A percentile compares a stretch with the other conserved stretches of the same genome.
Conservation (phyloP, 2,797 vertebrate genomes). For the Apodemus agrarius region DNA sequence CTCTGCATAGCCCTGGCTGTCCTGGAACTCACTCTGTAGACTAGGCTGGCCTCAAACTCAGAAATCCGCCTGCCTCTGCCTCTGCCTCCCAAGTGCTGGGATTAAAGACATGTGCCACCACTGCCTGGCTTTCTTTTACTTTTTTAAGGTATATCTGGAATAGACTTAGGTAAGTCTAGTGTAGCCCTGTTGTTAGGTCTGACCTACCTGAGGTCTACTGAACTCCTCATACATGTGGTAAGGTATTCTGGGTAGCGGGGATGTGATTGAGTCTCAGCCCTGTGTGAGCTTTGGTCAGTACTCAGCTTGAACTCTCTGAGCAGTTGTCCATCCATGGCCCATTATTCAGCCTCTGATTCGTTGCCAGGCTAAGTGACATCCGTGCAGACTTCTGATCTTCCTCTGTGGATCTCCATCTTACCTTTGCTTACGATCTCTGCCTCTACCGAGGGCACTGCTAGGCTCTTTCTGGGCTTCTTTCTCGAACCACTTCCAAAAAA, state of each 20-base stretch:
- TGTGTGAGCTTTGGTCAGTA: neutral
- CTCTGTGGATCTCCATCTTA: neutral
- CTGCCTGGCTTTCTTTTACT: neutral
- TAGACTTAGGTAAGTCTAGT: neutral
- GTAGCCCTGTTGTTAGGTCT: neutral
- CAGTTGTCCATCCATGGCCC: neutral
- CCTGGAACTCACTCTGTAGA: too few relatives aligned
- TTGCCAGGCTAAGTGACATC: neutral
- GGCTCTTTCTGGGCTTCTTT: neutral
- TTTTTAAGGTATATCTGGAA: neutral
- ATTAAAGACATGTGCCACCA: too few relatives aligned
- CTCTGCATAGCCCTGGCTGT: too few relatives aligned
- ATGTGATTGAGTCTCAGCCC: neutral
- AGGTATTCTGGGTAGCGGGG: neutral
- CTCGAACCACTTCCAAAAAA: neutral
- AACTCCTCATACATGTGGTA: neutral
- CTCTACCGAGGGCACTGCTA: neutral
- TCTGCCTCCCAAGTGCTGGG: too few relatives aligned
- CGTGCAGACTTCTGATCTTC: conserved; percentile 27
- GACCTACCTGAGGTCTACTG: neutral
- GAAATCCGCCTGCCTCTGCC: too few relatives aligned
- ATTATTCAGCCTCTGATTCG: neutral
- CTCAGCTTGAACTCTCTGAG: neutral
- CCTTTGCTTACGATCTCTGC: neutral
- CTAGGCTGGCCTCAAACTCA: too few relatives aligned